Conservation (phyloP, 2,797 vertebrate species). For the Microhierax caerulescens region DNA sequence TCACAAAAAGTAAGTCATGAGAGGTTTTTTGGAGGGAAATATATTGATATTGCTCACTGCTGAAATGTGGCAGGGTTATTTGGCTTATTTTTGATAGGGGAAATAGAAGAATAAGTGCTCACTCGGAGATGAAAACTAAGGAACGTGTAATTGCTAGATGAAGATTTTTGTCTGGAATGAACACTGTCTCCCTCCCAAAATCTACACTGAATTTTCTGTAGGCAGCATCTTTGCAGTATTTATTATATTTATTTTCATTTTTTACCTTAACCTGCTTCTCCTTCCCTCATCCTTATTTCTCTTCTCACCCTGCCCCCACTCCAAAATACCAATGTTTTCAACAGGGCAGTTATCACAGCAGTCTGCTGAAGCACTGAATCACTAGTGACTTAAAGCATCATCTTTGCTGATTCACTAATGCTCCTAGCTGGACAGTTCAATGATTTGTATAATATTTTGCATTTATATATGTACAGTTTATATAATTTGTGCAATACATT, state of each 20-base stretch:
- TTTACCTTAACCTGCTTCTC: neutral
- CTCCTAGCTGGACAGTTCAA: neutral
- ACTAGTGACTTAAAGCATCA: neutral
- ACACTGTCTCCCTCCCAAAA: neutral
- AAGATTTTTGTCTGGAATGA: neutral
- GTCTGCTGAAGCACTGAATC: neutral
- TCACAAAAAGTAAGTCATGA: neutral
- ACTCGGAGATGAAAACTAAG: neutral
- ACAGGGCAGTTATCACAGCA: neutral
- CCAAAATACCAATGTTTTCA: neutral
- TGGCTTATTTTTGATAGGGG: neutral
- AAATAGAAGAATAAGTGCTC: neutral
- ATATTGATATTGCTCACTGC: neutral
- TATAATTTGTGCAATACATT: neutral
- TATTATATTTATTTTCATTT: neutral
- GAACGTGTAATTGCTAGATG: neutral
- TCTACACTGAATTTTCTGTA: neutral
- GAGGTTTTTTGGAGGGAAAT: neutral
- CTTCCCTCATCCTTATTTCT: neutral
- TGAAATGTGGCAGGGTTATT: neutral
- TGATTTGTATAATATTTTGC: neutral
- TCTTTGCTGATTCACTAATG: neutral
- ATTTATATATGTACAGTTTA: neutral
- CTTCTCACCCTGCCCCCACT: neutral
- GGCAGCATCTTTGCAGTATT: neutral